Evolutionary conservation across 2,888 invertebrate species (phyloP).

Genomic region (Morpho deidamia): DNA sequence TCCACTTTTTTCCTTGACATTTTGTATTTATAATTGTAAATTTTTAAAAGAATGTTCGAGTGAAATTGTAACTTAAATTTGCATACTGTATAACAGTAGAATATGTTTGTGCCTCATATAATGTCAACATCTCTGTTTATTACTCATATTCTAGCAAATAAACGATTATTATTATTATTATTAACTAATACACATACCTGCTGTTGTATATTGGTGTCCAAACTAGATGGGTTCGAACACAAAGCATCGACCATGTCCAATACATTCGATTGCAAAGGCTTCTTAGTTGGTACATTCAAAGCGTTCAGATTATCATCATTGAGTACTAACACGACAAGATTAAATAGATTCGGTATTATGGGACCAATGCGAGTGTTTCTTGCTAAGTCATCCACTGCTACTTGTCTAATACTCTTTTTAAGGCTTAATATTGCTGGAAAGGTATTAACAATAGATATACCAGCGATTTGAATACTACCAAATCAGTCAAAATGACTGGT

Average conservation of each 20-base stretch:
- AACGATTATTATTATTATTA: no score
- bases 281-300: conserved; percentile 66
- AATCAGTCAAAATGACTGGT: no score
- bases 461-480: no score
- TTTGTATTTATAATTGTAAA: no score
- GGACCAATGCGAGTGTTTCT: conserved; percentile 79
- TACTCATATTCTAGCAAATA: no score
- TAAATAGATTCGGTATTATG: conserved; percentile 79
- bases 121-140: no score
- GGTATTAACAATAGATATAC: no score
- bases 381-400: conserved; percentile 76
- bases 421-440: conserved; percentile 68
- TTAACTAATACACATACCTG: conserved; percentile 50
- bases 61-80: no score
- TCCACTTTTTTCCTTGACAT: no score
- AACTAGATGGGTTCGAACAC: conserved; percentile 77
- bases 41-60: no score
- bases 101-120: no score
- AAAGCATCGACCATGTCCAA: conserved; percentile 78
- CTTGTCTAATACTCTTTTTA: conserved; percentile 66
- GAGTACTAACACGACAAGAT: conserved; percentile 76
- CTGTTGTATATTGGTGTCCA: conserved; percentile 76
- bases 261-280: conserved; percentile 64
- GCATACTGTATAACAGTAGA: no score
- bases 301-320: conserved; percentile 76